A percentile compares a stretch with the other conserved stretches of the same genome.
These are phyloP conservation scores for Aphelenchoides fujianensis DNA, from an alignment of 1,140 invertebrate genomes.

Conservation along the genomic window DNA sequence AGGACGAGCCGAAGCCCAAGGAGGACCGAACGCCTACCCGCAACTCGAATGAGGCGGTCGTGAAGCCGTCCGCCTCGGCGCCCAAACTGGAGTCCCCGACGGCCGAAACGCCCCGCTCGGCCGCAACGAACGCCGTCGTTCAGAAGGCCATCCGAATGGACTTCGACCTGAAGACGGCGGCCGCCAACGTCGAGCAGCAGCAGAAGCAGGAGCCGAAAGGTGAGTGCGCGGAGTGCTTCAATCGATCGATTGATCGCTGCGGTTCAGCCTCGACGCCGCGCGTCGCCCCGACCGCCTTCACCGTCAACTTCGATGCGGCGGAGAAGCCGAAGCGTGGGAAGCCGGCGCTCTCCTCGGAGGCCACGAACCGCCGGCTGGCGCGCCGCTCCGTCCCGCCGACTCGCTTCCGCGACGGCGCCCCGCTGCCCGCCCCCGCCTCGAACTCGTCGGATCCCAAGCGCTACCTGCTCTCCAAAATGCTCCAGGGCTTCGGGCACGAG, in stretches of 20 bases:
- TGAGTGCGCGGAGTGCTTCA: no score
- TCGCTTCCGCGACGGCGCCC: not conserved
- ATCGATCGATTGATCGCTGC: no score
- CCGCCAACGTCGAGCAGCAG: no score
- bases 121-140: slow-evolving; percentile 3
- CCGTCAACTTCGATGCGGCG: slow-evolving; percentile 35
- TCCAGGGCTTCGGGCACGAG: slow-evolving; percentile 25
- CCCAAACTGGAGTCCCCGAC: not conserved
- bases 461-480: slow-evolving; percentile 45
- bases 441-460: slow-evolving; percentile 43
- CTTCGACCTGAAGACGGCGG: slow-evolving; percentile 38
- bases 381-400: not conserved
- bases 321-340: slow-evolving; percentile 37
- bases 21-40: not conserved
- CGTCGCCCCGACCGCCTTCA: slow-evolving; percentile 48
- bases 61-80: slow-evolving; percentile 3
- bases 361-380: slow-evolving; percentile 16
- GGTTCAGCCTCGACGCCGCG: slow-evolving; percentile 26
- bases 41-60: not conserved
- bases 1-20: not conserved
- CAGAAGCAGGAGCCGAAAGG: no score
- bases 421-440: slow-evolving; percentile 12
- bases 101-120: not conserved
- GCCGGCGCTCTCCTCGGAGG: slow-evolving; percentile 34
- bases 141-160: slow-evolving; percentile 49